Evolutionary conservation across 2,888 invertebrate genomes (phyloP), one percentile per base, ranked within the genome.

Genomic region (Ceriagrion tenellum): DNA sequence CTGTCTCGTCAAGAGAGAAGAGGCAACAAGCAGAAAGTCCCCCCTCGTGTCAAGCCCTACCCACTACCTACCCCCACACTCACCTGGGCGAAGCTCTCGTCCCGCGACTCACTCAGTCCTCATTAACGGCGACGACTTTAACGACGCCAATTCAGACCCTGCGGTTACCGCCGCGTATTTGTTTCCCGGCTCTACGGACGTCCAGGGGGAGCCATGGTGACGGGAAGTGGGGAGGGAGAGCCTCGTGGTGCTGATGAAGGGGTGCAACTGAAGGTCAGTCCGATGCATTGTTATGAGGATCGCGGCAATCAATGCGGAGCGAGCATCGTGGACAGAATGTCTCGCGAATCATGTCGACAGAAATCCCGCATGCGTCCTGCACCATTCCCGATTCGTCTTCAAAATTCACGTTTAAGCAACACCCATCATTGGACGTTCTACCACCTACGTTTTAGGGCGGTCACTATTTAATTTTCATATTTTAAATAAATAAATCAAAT

Each of bases 61-160:
- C 74, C 63, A 20, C 63, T 23, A 10, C 55, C 91, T 63, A 12
- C 59, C 59, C 91, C n/a, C 40, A n/a, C 26, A 47, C 26, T 12
- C 93, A 35, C 63, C 91, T 12, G 56, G 35, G 63, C n/a, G 40
- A 35, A 91, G 59, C 88, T 16, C 88, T 13, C 40, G 8, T 26
- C 55, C n/a, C 55, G 55, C 55, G n/a, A 35, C 40, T 59, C 59
- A 63, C 91, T 91, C 91, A 69, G 69, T 93, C 93, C 93, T 93
- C 93, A 93, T 93, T 93, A 93, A 93, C 93, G 69, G 74, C 63
- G 69, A 74, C 63, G 47, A 69, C 69, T 93, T 93, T 93, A 93
- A 93, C 93, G 93, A 93, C 69, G 93, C 93, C 93, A 93, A 93
- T 93, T 93, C 93, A 47, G 69, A 63, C 69, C 93, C 23, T 20